phyloP scores from a whole-genome alignment of 2,797 vertebrate genomes.

The Anisognathus igniventris region DNA sequence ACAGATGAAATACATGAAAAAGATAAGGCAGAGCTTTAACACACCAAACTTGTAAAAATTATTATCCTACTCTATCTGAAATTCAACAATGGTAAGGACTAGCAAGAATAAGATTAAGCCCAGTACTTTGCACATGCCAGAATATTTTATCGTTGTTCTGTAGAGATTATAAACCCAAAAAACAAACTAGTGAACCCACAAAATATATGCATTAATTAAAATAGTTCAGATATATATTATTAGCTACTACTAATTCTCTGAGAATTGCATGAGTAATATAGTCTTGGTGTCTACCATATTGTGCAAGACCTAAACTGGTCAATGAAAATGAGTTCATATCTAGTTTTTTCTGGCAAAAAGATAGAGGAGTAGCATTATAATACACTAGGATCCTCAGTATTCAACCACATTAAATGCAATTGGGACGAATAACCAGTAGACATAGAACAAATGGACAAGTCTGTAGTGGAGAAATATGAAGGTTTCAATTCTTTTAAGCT shows the following conservation, averaged over 20 bases:
- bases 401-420: background rate
- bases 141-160: background rate
- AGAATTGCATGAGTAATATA: background rate
- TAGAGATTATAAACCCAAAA: background rate
- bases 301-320: background rate
- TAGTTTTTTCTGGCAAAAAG: background rate
- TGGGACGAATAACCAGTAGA: background rate
- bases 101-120: background rate
- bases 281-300: background rate
- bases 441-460: background rate
- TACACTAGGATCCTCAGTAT: background rate
- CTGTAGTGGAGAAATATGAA: background rate
- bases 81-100: background rate
- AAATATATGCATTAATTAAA: background rate
- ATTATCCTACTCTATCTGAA: background rate
- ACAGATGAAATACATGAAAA: background rate
- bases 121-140: background rate
- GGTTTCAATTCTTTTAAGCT: background rate
- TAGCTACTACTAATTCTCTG: background rate
- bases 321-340: background rate
- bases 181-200: accelerated
- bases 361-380: background rate
- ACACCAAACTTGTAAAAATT: background rate
- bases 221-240: background rate
- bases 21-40: background rate